Conservation (phyloP, 1,140 invertebrate species). For the Nebria ingens region DNA sequence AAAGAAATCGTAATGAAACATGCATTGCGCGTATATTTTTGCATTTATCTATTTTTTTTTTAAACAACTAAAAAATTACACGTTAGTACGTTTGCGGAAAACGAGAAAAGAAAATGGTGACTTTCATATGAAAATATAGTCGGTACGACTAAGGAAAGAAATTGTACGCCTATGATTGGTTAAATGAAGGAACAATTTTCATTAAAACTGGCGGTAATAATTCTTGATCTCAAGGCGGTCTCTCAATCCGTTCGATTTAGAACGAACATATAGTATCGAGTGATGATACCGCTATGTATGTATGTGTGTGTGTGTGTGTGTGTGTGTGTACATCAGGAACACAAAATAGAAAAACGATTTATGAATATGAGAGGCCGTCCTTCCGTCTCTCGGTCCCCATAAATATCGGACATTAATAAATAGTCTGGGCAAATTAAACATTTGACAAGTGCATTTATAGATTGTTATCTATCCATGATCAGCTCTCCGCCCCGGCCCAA, state of each 20-base stretch:
- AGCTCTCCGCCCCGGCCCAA: too few species aligned
- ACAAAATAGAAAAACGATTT: background rate
- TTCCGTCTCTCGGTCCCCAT: slow-evolving; percentile 16
- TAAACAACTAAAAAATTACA: too few species aligned
- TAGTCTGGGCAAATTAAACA: slow-evolving; percentile 30
- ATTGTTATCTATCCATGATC: too few species aligned
- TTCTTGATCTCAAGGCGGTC: background rate
- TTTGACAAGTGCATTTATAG: slow-evolving; percentile 27
- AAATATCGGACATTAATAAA: slow-evolving; percentile 31
- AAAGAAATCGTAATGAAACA: too few species aligned
- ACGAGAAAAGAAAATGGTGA: too few species aligned
- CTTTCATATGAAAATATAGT: too few species aligned
- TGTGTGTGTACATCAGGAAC: background rate
- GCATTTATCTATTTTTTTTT: too few species aligned
- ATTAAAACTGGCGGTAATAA: background rate
- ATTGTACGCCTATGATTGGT: too few species aligned
- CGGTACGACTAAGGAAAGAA: too few species aligned
- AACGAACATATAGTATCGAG: background rate
- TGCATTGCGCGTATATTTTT: too few species aligned
- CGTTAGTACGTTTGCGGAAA: too few species aligned
- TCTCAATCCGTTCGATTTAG: background rate
- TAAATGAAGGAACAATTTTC: background rate
- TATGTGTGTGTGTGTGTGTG: background rate
- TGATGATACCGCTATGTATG: background rate
- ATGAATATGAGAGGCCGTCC: background rate